These are phyloP conservation scores for Micrastur ruficollis DNA, from an alignment of 2,797 vertebrate species.

Conservation along the genomic window DNA sequence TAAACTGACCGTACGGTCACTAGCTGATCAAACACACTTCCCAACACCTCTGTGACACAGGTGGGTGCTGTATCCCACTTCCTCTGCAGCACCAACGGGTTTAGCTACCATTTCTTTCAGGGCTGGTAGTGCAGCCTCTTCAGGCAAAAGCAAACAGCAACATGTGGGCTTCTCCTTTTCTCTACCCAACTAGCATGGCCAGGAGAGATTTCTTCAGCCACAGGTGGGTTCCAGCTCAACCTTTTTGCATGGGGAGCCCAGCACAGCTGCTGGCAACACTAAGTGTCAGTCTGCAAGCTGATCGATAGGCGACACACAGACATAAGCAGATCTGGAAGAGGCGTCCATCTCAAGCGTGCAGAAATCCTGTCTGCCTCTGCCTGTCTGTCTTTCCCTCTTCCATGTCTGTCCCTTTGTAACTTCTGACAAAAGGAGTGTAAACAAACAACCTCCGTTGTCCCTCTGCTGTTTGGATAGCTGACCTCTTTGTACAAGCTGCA, in stretches of 20 bases:
- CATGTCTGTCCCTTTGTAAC: not conserved
- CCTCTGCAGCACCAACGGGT: not conserved
- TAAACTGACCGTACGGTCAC: not conserved
- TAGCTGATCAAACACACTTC: not conserved
- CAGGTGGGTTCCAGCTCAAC: not conserved
- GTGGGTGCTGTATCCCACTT: not conserved
- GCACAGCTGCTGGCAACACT: not conserved
- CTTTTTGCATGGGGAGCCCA: not conserved
- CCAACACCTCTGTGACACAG: not conserved
- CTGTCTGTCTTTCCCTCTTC: accelerated
- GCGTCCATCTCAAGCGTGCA: accelerated
- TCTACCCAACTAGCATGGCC: not conserved
- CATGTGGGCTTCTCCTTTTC: not conserved
- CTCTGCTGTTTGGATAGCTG: not conserved
- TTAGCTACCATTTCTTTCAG: not conserved
- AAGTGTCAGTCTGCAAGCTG: not conserved
- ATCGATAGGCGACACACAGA: accelerated
- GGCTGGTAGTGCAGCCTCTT: not conserved
- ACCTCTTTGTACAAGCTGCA: not conserved
- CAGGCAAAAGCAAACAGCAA: not conserved
- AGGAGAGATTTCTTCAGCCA: not conserved
- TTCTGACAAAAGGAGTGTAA: not conserved
- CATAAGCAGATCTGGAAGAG: not conserved
- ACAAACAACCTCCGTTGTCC: not conserved
- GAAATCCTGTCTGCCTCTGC: not conserved